Base-by-base conservation (phyloP, 2,888 invertebrate species). In the Pandemis corylana region DNA sequence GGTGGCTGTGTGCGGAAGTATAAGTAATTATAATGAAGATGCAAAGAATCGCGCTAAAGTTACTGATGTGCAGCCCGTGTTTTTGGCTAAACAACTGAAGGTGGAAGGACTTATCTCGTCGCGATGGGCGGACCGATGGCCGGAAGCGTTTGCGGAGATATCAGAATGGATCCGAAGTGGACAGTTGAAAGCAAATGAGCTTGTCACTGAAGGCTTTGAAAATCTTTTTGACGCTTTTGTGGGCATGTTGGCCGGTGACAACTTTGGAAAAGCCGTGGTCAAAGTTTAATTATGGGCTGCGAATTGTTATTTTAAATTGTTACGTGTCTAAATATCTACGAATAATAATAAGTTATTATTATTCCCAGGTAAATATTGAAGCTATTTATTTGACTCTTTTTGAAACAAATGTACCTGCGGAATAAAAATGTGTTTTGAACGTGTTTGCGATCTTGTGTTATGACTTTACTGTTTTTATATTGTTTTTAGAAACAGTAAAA, bases 241-340 rank as follows among this genome's bases (percentile, higher is more conserved):
- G 59, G 96, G 95, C 28, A 95, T 97, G 93, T 87, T 95, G 2
- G 85, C 84, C 7, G 97, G 97, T 7, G 95, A 95, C 62, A 97
- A 96, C 84, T 85, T 87, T 41, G 97, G 97, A 28, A 97, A 97
- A 89, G 96, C 96, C 66, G 91, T 97, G 77, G 95, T 97, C 59
- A 95, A 96, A 90, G 94, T 93, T 15, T 71, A 71, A 70, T 59
- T 10, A 10, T 46, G 10, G 4, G 2, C 2, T 36, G 28, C 28
- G 28, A 36, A 36, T 36, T 36, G 28, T 36, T 2, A 36, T 4
- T 36, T 20, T 20, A 20, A 20, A 20, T 20, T 36, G 28, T 36
- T 36, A 36, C 28, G 28, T 36, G 28, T 36, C 20, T 20, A 20
- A 20, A 20, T 20, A 20, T 20, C 20, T 20, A 20, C 20, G 20